phyloP scores from a whole-genome alignment of 2,797 vertebrate genomes.

The Myotis daubentonii region DNA sequence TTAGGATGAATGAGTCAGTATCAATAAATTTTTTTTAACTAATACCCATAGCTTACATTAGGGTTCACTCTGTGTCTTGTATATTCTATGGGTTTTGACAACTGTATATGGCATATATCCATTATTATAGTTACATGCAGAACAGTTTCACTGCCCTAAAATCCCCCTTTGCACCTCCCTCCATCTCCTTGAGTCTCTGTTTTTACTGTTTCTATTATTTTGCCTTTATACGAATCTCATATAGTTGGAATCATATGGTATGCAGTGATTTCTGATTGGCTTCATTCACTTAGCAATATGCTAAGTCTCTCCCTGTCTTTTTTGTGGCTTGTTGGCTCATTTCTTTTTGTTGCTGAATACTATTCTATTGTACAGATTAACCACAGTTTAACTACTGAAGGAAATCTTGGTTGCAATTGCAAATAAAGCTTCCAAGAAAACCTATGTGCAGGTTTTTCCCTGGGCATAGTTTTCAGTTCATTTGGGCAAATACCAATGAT shows the following conservation, averaged over 20 bases:
- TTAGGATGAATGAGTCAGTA: neutral
- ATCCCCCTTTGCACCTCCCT: neutral
- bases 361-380: neutral
- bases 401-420: neutral
- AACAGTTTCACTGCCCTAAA: neutral
- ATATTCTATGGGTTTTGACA: neutral
- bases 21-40: neutral
- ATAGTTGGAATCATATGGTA: neutral
- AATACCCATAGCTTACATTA: neutral
- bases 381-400: neutral
- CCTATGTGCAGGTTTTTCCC: neutral
- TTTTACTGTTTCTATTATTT: neutral
- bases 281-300: neutral
- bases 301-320: neutral
- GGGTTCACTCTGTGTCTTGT: neutral
- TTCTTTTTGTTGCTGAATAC: conserved; percentile 3
- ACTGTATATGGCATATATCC: neutral
- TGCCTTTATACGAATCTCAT: neutral
- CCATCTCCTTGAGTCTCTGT: neutral
- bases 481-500: neutral
- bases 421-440: neutral
- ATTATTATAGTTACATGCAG: no score
- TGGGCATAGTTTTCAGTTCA: neutral
- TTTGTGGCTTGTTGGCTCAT: neutral
- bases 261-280: neutral